Conservation (phyloP, 2,888 invertebrate genomes). For the Empis livida region DNA sequence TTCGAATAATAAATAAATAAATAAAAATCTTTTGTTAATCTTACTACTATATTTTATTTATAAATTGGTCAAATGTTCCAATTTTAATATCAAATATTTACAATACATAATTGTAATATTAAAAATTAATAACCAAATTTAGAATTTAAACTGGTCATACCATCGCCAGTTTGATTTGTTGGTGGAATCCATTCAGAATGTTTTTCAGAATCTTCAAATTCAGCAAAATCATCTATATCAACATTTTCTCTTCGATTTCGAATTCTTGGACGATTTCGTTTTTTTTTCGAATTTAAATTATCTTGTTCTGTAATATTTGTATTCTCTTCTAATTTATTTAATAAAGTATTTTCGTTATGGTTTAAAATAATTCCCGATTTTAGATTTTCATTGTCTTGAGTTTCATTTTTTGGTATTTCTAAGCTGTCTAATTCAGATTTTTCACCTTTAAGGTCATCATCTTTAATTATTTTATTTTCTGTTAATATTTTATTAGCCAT, state of each 20-base stretch:
- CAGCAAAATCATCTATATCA: conserved; percentile 33
- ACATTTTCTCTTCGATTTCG: conserved; percentile 30
- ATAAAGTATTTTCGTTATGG: neutral
- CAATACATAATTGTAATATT: no score
- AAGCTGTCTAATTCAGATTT: no score
- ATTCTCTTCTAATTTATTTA: neutral
- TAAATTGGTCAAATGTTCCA: no score
- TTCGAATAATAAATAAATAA: no score
- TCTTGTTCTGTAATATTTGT: neutral
- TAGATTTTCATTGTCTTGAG: conserved; percentile 2
- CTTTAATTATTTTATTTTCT: no score
- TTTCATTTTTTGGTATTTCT: neutral
- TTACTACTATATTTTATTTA: no score
- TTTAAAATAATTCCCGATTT: neutral
- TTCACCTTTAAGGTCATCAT: no score
- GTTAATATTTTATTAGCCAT: conserved; percentile 13
- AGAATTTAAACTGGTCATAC: conserved; percentile 59
- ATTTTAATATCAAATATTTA: no score
- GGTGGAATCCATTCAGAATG: conserved; percentile 73
- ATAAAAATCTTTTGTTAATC: no score
- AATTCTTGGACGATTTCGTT: conserved; percentile 24
- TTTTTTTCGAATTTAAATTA: conserved; percentile 10
- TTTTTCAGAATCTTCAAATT: conserved; percentile 42
- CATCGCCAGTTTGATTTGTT: conserved; percentile 60
- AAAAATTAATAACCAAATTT: conserved; percentile 57